Evolutionary conservation across 2,888 invertebrate genomes (phyloP).

Genomic region (Heterodera filipjevi): DNA sequence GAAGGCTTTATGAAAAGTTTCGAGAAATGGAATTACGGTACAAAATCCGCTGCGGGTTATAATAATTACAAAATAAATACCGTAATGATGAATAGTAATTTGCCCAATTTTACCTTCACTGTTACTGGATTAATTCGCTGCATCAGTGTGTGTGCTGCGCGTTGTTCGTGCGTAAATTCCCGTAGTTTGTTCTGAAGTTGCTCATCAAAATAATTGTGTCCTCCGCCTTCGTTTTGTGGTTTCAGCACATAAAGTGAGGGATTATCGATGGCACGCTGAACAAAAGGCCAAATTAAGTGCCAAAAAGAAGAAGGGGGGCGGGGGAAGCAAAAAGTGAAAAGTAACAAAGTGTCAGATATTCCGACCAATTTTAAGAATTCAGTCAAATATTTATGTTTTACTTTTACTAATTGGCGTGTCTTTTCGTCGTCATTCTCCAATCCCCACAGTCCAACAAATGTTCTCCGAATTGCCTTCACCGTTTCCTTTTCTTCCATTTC

Average conservation of each 20-base stretch:
- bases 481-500: slow-evolving; percentile 69
- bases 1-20: too few species aligned
- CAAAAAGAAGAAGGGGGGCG: too few species aligned
- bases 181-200: slow-evolving; percentile 42
- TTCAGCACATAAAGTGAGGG: slow-evolving; percentile 88
- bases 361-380: too few species aligned
- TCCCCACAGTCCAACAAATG: slow-evolving; percentile 88
- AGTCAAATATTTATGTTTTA: neutral
- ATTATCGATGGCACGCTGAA: slow-evolving; percentile 64
- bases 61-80: too few species aligned
- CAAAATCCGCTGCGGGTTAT: too few species aligned
- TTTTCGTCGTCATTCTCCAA: slow-evolving; percentile 72
- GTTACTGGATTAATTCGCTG: slow-evolving; percentile 55
- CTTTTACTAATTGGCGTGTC: slow-evolving; percentile 49
- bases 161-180: slow-evolving; percentile 34
- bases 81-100: neutral
- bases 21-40: too few species aligned
- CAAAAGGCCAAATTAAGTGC: neutral
- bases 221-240: slow-evolving; percentile 95
- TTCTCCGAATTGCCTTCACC: slow-evolving; percentile 73
- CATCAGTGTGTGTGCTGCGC: slow-evolving; percentile 53
- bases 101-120: slow-evolving; percentile 51
- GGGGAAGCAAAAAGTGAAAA: too few species aligned
- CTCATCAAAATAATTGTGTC: slow-evolving; percentile 83
- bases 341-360: too few species aligned